Conservation (phyloP, 2,888 invertebrate species). For the Acrobasis repandana region DNA sequence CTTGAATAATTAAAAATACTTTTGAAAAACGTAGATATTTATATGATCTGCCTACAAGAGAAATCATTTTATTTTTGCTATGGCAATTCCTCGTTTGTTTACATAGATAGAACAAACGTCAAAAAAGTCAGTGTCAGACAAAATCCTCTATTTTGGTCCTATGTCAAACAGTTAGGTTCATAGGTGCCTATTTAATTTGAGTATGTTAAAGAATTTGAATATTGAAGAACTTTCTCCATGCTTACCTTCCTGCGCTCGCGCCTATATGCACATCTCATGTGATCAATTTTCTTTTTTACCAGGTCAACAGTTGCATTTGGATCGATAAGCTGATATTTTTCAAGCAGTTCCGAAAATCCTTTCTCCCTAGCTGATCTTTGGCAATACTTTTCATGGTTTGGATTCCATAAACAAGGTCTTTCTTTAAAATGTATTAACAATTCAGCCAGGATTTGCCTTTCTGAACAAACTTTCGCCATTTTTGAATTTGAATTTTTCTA, state of each 20-base stretch:
- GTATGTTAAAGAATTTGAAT: too few species aligned
- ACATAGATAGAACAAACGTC: too few species aligned
- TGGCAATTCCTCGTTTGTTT: too few species aligned
- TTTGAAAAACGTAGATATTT: not conserved
- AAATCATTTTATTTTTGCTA: too few species aligned
- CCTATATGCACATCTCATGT: constrained; percentile 39
- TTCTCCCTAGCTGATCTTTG: constrained; percentile 28
- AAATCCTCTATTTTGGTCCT: too few species aligned
- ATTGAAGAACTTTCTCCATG: too few species aligned
- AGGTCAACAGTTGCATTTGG: constrained; percentile 20
- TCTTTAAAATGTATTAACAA: constrained; percentile 30
- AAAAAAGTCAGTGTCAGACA: too few species aligned
- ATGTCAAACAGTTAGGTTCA: too few species aligned
- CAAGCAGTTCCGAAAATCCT: constrained; percentile 32
- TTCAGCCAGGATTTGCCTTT: not conserved
- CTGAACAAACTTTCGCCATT: not conserved
- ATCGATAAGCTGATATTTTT: constrained; percentile 29
- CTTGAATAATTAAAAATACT: not conserved
- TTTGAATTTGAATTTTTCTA: constrained; percentile 6
- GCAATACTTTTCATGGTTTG: constrained; percentile 31
- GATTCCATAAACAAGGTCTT: constrained; percentile 40
- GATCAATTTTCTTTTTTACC: constrained; percentile 41
- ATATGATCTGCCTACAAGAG: too few species aligned
- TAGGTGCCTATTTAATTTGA: too few species aligned
- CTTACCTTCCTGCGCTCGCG: constrained; percentile 40